Evolutionary conservation across 2,888 invertebrate species (phyloP), one percentile per base, ranked within the genome.

Genomic region (Diabrotica balteata): DNA sequence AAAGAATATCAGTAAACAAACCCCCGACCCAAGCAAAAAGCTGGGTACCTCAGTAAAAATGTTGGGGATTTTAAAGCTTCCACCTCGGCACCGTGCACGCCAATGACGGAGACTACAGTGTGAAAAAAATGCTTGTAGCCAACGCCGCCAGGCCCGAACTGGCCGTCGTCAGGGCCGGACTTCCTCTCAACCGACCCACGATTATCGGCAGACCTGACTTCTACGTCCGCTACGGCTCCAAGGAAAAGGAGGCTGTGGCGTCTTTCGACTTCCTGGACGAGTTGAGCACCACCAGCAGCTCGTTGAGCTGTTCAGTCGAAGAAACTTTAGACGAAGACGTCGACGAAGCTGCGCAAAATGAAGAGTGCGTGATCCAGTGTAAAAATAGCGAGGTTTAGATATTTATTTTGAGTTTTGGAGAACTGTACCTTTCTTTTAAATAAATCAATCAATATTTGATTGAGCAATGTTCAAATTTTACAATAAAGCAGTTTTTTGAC

Each of bases 211-310:
- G 93, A 69, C 89, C 90, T 73, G 92, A 91, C 79, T 91, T 93
- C 86, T 93, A 89, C 87, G 90, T 91, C 71, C 88, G 93, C 76
- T 93, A 89, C 86, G 93, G 93, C 58, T 91, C 91, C 77, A 89
- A 90, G 80, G 93, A 93, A 81, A 87, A 88, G 71, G 92, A 91
- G 80, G 93, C 93, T 71, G 91, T 93, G 76, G 90, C 92, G 72
- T 90, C 89, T 77, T 93, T 93, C 86, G 92, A 93, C 86, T 93
- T 93, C 86, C 88, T 93, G 77, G 90, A 93, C 84, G 90, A 90
- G 78, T 84, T 91, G 77, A 80, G 81, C 68, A 78, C 79, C 6
- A 75, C 79, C 7, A 80, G 79, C 68, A 78, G 80, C 65, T 79
- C 79, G 11, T 50, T 77, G 54, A 78, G 74, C 67, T 80, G 80